Base-by-base conservation (phyloP, 2,888 invertebrate species). In the Cheilosia soror region DNA sequence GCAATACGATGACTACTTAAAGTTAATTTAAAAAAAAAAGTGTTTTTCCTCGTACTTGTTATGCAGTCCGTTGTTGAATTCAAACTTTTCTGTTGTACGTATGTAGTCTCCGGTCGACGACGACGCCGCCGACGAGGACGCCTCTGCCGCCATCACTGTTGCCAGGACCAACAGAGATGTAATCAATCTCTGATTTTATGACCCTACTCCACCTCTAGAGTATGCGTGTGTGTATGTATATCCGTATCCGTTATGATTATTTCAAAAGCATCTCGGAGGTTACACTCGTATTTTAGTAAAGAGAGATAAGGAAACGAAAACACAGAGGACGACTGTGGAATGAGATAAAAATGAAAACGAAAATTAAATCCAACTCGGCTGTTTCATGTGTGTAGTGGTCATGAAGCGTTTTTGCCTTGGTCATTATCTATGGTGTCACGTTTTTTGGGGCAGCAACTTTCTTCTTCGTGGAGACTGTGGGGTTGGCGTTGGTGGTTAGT, bases 371-470 rank as follows among this genome's bases (percentile, higher is more conserved):
- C 49, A 25, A 15, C 13, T 58, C 33, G 72, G 42, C 15, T 42
- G 62, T 42, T 42, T 66, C 37, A 47, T 51, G 40, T 20, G 15
- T 44, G 47, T 15, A 5, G 4, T 65, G 47, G 20, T 62, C 49
- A 33, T 44, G 33, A 49, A 60, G 47, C 40, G 47, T 57, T 66
- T 47, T 62, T 49, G 37, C 40, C 47, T 63, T 76, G 72, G 78
- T 83, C 83, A 78, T 25, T 60, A 72, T 77, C 65, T 40, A 29
- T 29, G 71, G 49, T 72, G 71, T 69, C 51, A 60, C 44, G 11
- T 55, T 47, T 53, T 80, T 65, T 75, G 63, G 84, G 73, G 65
- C 62, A 73, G 69, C 57, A 73, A 66, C 63, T 83, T 79, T 51
- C 78, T 51, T 62, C 44, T 40, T 77, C 31, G 33, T 1, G 20